A percentile compares a stretch with the other conserved stretches of the same genome.
phyloP scores from a whole-genome alignment of 2,113 vertebrate genomes.

The Cyanoliseus patagonus region DNA sequence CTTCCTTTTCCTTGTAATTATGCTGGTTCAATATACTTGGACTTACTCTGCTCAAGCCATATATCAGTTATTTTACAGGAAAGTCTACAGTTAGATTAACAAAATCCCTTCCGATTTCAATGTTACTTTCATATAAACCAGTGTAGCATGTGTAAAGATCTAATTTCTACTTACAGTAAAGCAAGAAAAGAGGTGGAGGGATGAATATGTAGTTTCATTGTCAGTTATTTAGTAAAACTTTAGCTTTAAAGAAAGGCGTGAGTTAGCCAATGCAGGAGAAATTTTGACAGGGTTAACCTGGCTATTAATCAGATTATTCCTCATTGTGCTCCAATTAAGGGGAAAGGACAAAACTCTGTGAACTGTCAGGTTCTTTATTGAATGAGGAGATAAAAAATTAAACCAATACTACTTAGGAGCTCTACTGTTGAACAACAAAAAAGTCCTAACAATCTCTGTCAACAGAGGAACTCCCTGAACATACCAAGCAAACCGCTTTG shows the following conservation, averaged over 20 bases:
- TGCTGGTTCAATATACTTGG: background rate
- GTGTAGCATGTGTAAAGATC: background rate
- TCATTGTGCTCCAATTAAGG: background rate
- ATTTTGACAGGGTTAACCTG: background rate
- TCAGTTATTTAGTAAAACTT: background rate
- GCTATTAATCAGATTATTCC: background rate
- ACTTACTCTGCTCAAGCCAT: background rate
- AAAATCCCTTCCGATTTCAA: conserved; percentile 17
- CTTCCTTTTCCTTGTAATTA: background rate
- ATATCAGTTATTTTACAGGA: conserved; percentile 27
- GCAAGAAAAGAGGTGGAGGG: background rate
- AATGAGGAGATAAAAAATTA: background rate
- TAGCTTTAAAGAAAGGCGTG: background rate
- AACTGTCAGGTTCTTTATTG: background rate
- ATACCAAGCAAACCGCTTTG: background rate
- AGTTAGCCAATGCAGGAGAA: background rate
- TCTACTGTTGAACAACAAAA: background rate
- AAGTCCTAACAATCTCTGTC: background rate
- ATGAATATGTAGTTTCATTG: background rate
- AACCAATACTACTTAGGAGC: background rate
- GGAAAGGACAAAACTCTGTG: background rate
- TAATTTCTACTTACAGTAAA: conserved; percentile 3
- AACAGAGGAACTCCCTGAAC: background rate
- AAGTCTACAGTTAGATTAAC: conserved; percentile 18
- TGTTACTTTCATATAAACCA: conserved; percentile 35